Percentiles rank a stretch among this genome's conserved stretches.
phyloP scores from a whole-genome alignment of 2,888 invertebrate genomes.

The Laothoe populi region DNA sequence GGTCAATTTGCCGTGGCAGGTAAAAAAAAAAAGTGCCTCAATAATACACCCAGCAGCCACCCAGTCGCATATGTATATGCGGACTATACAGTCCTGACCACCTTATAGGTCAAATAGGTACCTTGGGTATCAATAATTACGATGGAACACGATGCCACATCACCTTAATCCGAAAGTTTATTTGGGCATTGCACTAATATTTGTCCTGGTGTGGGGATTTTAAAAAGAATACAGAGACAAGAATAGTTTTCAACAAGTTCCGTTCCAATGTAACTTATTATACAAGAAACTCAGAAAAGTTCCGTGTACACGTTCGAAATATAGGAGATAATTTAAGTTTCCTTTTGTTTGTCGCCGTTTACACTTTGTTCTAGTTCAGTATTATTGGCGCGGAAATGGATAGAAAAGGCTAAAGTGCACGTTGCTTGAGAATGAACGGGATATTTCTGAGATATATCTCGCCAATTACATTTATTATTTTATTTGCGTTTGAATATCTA shows the following conservation, averaged over 20 bases:
- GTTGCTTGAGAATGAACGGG: background rate
- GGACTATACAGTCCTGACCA: no score
- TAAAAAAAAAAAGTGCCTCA: no score
- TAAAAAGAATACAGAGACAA: background rate
- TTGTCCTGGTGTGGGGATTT: no score
- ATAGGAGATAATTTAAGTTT: conserved; percentile 15
- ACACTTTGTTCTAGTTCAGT: conserved; percentile 22
- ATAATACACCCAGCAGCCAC: no score
- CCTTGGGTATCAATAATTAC: no score
- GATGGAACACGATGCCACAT: no score
- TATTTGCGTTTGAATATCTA: no score
- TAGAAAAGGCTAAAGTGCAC: conserved; percentile 14
- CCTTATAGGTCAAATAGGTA: no score
- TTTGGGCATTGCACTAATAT: no score
- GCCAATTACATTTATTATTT: background rate
- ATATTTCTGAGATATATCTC: background rate
- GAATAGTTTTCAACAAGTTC: conserved; percentile 11
- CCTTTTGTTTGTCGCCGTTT: conserved; percentile 25
- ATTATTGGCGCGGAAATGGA: conserved; percentile 25
- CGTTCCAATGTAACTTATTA: conserved; percentile 13
- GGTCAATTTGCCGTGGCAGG: no score
- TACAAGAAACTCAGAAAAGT: conserved; percentile 12
- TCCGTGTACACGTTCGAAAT: conserved; percentile 20
- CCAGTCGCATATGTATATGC: no score
- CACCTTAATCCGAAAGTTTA: no score